These are phyloP conservation scores for Atta cephalotes DNA, from an alignment of 1,140 invertebrate genomes.

Conservation along the genomic window DNA sequence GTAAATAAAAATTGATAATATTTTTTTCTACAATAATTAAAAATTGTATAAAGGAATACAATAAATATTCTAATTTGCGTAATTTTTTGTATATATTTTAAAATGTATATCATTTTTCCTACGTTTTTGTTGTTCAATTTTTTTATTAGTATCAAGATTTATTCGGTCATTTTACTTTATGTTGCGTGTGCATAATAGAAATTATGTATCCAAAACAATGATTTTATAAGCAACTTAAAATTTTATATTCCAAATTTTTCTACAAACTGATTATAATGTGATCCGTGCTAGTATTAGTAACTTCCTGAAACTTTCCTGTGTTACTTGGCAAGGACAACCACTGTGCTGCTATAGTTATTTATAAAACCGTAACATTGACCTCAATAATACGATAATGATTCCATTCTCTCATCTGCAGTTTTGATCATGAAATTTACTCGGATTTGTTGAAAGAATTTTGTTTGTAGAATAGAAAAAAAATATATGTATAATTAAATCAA, in stretches of 20 bases:
- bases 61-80: too few species aligned
- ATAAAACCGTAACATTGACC: conserved; percentile 83
- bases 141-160: background rate
- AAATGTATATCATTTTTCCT: too few species aligned
- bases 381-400: conserved; percentile 70
- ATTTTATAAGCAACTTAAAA: background rate
- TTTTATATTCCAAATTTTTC: background rate
- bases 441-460: background rate
- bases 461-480: background rate
- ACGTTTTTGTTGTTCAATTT: too few species aligned
- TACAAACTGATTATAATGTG: background rate
- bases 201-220: background rate
- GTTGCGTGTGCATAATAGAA: background rate
- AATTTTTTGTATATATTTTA: too few species aligned
- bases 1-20: too few species aligned
- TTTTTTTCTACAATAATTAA: too few species aligned
- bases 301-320: conserved; percentile 55
- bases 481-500: background rate
- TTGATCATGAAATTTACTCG: background rate
- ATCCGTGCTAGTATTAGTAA: background rate
- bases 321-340: conserved; percentile 79
- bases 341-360: conserved; percentile 71
- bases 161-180: background rate
- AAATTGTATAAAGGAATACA: too few species aligned
- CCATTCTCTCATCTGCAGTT: conserved; percentile 67